phyloP scores from a whole-genome alignment of 2,113 vertebrate species.

The Colaptes auratus region DNA sequence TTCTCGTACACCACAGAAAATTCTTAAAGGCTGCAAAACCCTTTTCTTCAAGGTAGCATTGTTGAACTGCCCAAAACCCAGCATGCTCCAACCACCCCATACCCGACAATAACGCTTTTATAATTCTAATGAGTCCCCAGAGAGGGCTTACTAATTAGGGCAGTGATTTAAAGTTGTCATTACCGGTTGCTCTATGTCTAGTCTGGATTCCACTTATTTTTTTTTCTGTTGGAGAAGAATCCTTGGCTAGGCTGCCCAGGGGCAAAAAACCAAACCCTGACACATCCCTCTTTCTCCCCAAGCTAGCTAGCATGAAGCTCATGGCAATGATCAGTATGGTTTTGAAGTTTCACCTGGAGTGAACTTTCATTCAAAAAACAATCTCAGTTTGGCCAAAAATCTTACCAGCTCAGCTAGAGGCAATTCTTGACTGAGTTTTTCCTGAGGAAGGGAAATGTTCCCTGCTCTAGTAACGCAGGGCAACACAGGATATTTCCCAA shows the following conservation, averaged over 20 bases:
- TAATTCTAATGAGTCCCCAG: constrained; percentile 58
- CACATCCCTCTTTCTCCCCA: background rate
- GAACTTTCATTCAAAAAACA: background rate
- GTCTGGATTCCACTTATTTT: background rate
- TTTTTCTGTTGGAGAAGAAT: background rate
- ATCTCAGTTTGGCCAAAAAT: background rate
- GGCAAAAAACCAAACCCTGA: background rate
- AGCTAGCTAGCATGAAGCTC: background rate
- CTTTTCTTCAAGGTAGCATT: constrained; percentile 50
- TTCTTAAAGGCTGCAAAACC: constrained; percentile 32
- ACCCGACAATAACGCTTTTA: constrained; percentile 39
- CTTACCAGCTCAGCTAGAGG: background rate
- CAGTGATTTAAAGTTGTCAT: constrained; percentile 47
- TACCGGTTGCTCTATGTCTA: background rate
- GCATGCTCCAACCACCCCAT: constrained; percentile 16
- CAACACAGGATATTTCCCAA: background rate
- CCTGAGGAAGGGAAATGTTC: background rate
- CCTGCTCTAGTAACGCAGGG: background rate
- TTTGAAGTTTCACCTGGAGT: background rate
- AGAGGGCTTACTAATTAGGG: constrained; percentile 51
- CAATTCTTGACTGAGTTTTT: background rate
- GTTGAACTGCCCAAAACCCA: constrained; percentile 4
- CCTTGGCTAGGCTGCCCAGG: background rate
- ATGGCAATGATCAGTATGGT: background rate
- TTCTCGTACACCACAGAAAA: constrained; percentile 54